Evolutionary conservation across 2,113 vertebrate genomes (phyloP).

Genomic region (Poeciliopsis retropinna): DNA sequence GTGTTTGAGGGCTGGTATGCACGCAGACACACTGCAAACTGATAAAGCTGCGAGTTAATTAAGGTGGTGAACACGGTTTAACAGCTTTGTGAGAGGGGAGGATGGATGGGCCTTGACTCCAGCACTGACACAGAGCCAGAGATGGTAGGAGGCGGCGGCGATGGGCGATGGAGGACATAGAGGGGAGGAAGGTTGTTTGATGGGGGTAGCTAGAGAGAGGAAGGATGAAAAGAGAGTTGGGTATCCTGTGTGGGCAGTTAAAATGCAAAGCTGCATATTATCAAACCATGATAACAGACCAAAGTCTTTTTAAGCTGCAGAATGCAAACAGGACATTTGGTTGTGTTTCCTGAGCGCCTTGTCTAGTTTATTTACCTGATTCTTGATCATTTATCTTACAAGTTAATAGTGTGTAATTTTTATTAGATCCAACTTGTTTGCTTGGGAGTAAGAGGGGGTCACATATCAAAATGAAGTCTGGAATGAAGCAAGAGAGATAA

Average conservation of each 20-base stretch:
- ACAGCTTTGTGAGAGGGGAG: conserved; percentile 71
- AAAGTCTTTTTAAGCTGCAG: conserved; percentile 11
- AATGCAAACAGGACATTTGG: conserved; percentile 10
- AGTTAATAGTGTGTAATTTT: conserved; percentile 18
- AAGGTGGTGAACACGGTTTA: conserved; percentile 73
- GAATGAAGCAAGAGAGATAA: conserved; percentile 56
- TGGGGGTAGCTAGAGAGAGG: conserved; percentile 28
- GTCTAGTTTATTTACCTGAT: conserved; percentile 10
- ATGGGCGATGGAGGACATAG: conserved; percentile 71
- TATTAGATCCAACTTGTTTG: conserved; percentile 16
- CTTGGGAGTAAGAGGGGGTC: conserved; percentile 37
- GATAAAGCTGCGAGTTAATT: conserved; percentile 83
- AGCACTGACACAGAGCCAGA: conserved; percentile 62
- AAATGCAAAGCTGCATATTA: conserved; percentile 40
- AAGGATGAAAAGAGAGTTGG: conserved; percentile 15
- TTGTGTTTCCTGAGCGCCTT: conserved; percentile 1
- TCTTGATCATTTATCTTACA: conserved; percentile 12
- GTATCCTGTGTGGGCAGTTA: conserved; percentile 23
- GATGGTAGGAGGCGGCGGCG: conserved; percentile 66
- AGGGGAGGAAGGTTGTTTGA: conserved; percentile 67
- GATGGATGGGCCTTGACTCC: conserved; percentile 80
- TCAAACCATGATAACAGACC: conserved; percentile 22
- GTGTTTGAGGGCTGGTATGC: conserved; percentile 23
- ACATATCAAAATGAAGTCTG: conserved; percentile 48
- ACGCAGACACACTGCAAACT: conserved; percentile 21